phyloP scores from a whole-genome alignment of 2,888 invertebrate genomes.

The Liopterus haemorrhoidalis region DNA sequence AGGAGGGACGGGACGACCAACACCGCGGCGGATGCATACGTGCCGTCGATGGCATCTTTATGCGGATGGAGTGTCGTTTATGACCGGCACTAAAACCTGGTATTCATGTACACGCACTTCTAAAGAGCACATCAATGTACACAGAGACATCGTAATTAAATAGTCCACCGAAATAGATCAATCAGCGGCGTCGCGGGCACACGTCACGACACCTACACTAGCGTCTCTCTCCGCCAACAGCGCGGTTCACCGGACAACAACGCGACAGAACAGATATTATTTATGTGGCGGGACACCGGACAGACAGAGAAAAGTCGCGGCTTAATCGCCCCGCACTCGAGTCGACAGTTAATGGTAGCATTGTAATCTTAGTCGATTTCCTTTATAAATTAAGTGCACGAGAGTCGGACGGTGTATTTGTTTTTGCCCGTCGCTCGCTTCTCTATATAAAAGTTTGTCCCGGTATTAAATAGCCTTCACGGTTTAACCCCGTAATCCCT shows the following conservation, averaged over 20 bases:
- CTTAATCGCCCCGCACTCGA: no score
- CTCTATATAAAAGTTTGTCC: slow-evolving; percentile 14
- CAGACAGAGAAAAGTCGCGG: no score
- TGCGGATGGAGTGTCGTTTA: slow-evolving; percentile 1
- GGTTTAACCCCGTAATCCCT: slow-evolving; percentile 31
- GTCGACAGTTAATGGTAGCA: slow-evolving; percentile 20
- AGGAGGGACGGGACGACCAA: no score
- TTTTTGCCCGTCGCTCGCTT: neutral
- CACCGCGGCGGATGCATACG: neutral
- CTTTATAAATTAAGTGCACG: slow-evolving; percentile 22
- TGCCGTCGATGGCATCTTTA: neutral
- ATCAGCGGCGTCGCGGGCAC: neutral
- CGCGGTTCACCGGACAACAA: neutral
- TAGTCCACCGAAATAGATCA: slow-evolving; percentile 9
- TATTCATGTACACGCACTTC: slow-evolving; percentile 3
- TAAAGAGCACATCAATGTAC: no score
- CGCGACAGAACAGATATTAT: neutral
- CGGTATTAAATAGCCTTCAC: slow-evolving; percentile 32
- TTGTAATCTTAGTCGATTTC: slow-evolving; percentile 23
- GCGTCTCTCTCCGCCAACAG: neutral
- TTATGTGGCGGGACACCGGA: neutral
- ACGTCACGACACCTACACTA: no score
- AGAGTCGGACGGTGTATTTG: slow-evolving; percentile 2
- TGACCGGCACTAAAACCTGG: neutral
- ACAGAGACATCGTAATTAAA: slow-evolving; percentile 9